Evolutionary conservation across 2,797 vertebrate genomes (phyloP), one percentile per base, ranked within the genome.

Genomic region (Ceryle rudis): DNA sequence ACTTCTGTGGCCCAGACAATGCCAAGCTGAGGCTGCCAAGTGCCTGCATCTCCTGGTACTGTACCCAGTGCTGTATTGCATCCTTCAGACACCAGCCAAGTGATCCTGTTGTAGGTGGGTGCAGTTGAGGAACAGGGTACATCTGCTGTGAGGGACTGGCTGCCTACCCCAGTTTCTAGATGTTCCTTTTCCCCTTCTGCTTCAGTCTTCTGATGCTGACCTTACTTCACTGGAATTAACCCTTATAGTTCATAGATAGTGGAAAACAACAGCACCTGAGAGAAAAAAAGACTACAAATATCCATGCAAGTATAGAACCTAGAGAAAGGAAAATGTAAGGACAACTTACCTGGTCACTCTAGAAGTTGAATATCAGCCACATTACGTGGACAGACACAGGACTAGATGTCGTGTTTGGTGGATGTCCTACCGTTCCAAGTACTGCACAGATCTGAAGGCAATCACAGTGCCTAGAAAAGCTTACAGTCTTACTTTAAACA

Each of bases 381-480:
- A 2, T 58, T 60, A 1, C 16, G 42, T 12, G 42, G 42, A 21
- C 54, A 81, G 86, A 39, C 35, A 17, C 61, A 23, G 79, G 61
- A 37, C 31, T 39, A 54, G 57, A 18, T 0, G 16, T 37, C 0
- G 28, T 47, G 69, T 69, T 87, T 75, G 85, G 58, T 39, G 73
- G 60, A 35, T 41, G 75, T 88, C 81, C 49, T 20, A 0, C 46
- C 3, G 37, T 75, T 60, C 82, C 75, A 88, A 81, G 82, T 46
- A 29, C 91, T 60, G 80, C 65, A 51, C 19, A 5, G 49, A 20
- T 81, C 78, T 44, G 25, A 78, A 69, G 71, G 52, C 28, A 93
- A 44, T 33, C 42, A 26, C 37, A 5, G 46, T 52, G 74, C 93
- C 87, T 91, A 79, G 62, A 74, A 93, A 60, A 93, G 79, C 93